These are phyloP conservation scores for Acanthosepion lycidas DNA, from an alignment of 2,888 invertebrate genomes.

Conservation along the genomic window DNA sequence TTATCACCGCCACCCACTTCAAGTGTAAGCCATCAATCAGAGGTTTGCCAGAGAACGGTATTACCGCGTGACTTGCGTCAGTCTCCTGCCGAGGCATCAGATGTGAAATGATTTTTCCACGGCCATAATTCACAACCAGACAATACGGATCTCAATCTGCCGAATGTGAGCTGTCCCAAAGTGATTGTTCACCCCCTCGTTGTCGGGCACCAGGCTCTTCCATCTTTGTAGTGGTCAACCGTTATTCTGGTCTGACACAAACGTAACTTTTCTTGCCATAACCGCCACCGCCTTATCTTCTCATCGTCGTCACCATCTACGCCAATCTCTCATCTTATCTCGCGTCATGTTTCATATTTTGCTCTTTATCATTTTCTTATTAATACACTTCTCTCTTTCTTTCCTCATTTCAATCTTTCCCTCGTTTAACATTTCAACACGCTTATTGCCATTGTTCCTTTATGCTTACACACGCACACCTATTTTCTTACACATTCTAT, in stretches of 20 bases:
- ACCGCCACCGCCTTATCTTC: neutral
- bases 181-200: constrained; percentile 13
- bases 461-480: neutral
- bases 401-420: neutral
- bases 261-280: neutral
- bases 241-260: constrained; percentile 17
- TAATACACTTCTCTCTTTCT: neutral
- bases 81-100: constrained; percentile 40
- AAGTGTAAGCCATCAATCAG: constrained; percentile 44
- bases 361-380: neutral
- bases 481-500: neutral
- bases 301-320: neutral
- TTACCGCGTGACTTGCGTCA: constrained; percentile 47
- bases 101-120: constrained; percentile 44
- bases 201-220: neutral
- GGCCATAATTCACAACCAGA: constrained; percentile 11
- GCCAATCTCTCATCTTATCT: neutral
- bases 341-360: neutral
- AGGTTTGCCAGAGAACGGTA: constrained; percentile 37
- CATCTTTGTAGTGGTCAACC: neutral
- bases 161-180: constrained; percentile 33
- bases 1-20: neutral
- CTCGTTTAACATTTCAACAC: neutral
- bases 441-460: neutral
- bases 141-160: constrained; percentile 33